phyloP scores from a whole-genome alignment of 2,888 invertebrate genomes.

The Scaptomyza parva region DNA sequence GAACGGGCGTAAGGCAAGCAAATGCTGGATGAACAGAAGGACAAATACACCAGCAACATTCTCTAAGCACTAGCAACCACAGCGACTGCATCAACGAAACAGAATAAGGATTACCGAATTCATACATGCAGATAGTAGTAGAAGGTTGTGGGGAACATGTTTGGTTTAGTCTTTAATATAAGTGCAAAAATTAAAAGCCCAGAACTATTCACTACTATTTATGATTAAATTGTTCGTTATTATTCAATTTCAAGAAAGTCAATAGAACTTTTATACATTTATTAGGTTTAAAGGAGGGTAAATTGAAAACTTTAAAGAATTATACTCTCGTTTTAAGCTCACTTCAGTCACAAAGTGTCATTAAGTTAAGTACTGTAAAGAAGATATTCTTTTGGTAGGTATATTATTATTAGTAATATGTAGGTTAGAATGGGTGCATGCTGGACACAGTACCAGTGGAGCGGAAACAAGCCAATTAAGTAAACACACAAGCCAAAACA shows the following conservation, averaged over 20 bases:
- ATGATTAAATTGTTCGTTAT: no score
- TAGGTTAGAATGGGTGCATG: constrained; percentile 45
- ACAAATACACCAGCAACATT: constrained; percentile 46
- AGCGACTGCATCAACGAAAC: constrained; percentile 14
- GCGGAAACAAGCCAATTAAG: constrained; percentile 48
- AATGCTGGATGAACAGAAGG: constrained; percentile 28
- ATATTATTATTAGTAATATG: not conserved
- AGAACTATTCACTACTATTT: no score
- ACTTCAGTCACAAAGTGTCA: not conserved
- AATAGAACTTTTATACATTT: no score
- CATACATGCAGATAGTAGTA: constrained; percentile 4
- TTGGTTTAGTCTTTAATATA: not conserved
- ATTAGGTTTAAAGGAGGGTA: no score
- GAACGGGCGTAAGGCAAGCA: constrained; percentile 20
- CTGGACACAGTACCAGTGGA: constrained; percentile 38
- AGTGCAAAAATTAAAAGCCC: no score
- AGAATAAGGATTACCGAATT: not conserved
- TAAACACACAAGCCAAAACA: constrained; percentile 45
- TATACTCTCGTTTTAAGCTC: no score
- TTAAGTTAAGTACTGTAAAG: not conserved
- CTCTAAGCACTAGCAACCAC: constrained; percentile 48
- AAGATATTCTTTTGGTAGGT: not conserved
- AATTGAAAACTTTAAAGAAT: no score
- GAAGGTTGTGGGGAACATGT: not conserved
- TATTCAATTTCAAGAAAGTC: no score